Evolutionary conservation across 2,888 invertebrate species (phyloP).

Genomic region (Metellina segmentata): DNA sequence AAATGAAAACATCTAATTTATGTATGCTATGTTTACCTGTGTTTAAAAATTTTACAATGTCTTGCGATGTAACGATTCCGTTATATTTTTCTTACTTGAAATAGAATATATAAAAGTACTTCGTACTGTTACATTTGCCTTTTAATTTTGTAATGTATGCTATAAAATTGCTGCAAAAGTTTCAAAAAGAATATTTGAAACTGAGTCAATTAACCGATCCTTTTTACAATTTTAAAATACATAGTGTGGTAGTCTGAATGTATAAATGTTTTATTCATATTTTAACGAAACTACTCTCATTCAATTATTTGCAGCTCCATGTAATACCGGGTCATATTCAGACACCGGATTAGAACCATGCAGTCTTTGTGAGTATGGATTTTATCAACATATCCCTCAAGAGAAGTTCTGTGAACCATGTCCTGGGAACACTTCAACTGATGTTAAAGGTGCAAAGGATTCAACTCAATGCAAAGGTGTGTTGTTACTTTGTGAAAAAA

Average conservation of each 20-base stretch:
- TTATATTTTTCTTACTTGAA: background rate
- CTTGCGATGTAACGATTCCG: no score
- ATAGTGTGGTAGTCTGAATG: no score
- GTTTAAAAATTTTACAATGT: no score
- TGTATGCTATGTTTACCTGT: no score
- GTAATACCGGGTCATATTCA: slow-evolving; percentile 93
- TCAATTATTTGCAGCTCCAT: slow-evolving; percentile 85
- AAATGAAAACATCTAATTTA: no score
- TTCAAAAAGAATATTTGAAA: background rate
- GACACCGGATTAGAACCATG: slow-evolving; percentile 96
- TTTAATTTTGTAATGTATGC: background rate
- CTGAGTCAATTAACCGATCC: no score
- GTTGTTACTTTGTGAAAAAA: background rate
- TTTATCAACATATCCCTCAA: slow-evolving; percentile 93
- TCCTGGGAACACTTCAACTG: slow-evolving; percentile 91
- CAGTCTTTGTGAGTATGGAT: slow-evolving; percentile 93
- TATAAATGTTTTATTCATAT: no score
- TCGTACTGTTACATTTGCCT: background rate
- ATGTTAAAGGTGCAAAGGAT: slow-evolving; percentile 88
- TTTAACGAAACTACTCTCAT: background rate
- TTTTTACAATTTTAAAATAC: no score
- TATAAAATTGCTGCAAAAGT: background rate
- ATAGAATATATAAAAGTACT: background rate
- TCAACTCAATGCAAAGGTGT: slow-evolving; percentile 88
- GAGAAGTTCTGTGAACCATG: slow-evolving; percentile 93